Evolutionary conservation across 1,140 invertebrate genomes (phyloP).

Genomic region (Reticulitermes speratus): DNA sequence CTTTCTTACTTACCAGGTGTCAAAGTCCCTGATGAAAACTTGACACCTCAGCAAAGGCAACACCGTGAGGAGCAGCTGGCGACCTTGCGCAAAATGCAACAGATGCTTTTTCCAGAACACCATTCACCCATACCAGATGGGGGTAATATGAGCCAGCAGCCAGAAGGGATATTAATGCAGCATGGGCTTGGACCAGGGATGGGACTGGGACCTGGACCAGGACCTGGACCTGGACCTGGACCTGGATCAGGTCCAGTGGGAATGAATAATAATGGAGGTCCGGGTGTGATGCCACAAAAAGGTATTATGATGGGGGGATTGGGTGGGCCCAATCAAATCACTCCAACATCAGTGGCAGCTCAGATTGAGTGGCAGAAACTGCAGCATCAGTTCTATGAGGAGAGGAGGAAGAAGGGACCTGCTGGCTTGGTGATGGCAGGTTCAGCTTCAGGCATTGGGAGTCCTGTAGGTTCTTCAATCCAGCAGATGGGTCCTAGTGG

Average conservation of each 20-base stretch:
- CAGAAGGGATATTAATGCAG: conserved; percentile 27
- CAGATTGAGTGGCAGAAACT: conserved; percentile 88
- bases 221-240: not conserved
- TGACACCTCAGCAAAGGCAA: conserved; percentile 93
- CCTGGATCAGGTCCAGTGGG: not conserved
- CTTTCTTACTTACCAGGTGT: conserved; percentile 61
- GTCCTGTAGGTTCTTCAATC: conserved; percentile 36
- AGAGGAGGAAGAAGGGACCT: conserved; percentile 51
- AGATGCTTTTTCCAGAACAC: conserved; percentile 84
- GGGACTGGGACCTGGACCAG: not conserved
- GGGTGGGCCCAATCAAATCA: conserved; percentile 33
- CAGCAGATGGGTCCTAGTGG: conserved; percentile 36
- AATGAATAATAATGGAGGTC: conserved; percentile 28
- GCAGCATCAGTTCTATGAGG: conserved; percentile 80
- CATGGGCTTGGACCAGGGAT: not conserved
- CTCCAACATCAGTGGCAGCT: conserved; percentile 44
- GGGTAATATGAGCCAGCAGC: conserved; percentile 35
- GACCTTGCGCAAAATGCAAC: conserved; percentile 87
- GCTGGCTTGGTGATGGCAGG: conserved; percentile 45
- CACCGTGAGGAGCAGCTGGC: conserved; percentile 90
- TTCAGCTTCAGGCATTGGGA: conserved; percentile 41
- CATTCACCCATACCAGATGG: conserved; percentile 45
- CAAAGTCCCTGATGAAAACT: conserved; percentile 93
- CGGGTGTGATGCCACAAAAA: conserved; percentile 41
- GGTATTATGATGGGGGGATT: conserved; percentile 34